Base-by-base conservation (phyloP, 1,140 invertebrate genomes). In the Pseudomyrmex pallidus region DNA sequence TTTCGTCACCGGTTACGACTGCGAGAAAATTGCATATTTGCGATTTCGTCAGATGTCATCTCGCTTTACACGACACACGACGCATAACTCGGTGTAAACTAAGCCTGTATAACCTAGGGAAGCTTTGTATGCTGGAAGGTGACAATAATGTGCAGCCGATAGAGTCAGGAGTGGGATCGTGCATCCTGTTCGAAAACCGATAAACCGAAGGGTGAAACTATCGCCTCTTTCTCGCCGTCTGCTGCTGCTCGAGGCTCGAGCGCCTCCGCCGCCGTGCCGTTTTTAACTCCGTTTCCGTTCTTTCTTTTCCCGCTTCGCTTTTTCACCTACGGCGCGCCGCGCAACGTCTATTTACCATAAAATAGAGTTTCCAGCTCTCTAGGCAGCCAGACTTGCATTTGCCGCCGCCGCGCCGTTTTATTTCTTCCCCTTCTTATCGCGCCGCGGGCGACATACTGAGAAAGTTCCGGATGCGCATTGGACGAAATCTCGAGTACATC, bases 271-370 rank as follows among this genome's bases (percentile, higher is more conserved):
- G n/a, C 44, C 78, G 17, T 76, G 57, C 68, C 84, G 70, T 87
- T 83, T 73, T 87, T 77, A 70, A 76, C 78, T 78, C 50, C 48
- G 70, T 84, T 63, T 44, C 54, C 63, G 10, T 44, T 70, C 73
- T 83, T 83, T 86, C 85, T 59, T 67, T 35, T 35, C 44, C 35
- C 52, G 48, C 66, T 25, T 62, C 54, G 52, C 48, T 57, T 74
- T 74, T 73, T 74, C 72, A 83, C 61, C 57, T 76, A 82, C 80
- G 61, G 44, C 56, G 44, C 56, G 48, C 52, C 13, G 50, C 61
- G 72, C 82, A 76, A 78, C 66, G 83, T 90, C 86, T 88, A 85
- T 88, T 90, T 87, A 88, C 85, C 89, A 90, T 90, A 87, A 90
- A 89, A 89, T 88, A 90, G 85, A 90, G 87, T 88, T 89, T 90